Conservation (phyloP, 2,888 invertebrate genomes). For the Netelia inedita region DNA sequence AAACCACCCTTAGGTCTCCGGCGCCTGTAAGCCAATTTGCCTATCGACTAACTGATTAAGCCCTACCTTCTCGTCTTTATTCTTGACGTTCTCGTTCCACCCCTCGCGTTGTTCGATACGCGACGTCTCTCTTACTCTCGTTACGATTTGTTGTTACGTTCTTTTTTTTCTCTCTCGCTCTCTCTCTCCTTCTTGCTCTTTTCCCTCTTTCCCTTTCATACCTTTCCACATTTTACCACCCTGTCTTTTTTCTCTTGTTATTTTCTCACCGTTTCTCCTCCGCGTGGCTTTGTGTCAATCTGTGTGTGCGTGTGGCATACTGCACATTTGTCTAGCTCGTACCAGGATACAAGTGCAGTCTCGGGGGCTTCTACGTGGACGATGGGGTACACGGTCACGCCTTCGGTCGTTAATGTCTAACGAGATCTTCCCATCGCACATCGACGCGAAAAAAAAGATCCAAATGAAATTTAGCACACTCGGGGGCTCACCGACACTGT, state of each 20-base stretch:
- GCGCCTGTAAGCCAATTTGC: constrained; percentile 85
- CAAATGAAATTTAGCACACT: constrained; percentile 44
- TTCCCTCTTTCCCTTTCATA: constrained; percentile 17
- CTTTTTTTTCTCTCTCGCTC: constrained; percentile 24
- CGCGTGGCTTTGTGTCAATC: neutral
- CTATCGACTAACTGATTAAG: constrained; percentile 85
- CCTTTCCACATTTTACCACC: constrained; percentile 12
- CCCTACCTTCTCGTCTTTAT: constrained; percentile 73
- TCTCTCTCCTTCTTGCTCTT: constrained; percentile 30
- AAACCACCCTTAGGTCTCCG: constrained; percentile 79
- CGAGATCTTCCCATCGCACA: constrained; percentile 71
- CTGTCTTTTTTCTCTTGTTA: constrained; percentile 2
- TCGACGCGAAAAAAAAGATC: constrained; percentile 50
- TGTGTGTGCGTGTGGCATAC: constrained; percentile 1
- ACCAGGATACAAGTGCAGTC: constrained; percentile 49
- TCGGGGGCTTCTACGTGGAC: constrained; percentile 65
- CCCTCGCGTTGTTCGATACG: constrained; percentile 32
- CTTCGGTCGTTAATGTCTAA: constrained; percentile 69
- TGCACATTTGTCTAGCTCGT: constrained; percentile 32
- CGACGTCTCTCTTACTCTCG: constrained; percentile 53
- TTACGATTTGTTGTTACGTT: constrained; percentile 14
- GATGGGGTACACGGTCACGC: constrained; percentile 65
- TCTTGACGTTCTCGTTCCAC: constrained; percentile 46
- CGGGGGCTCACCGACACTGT: constrained; percentile 4
- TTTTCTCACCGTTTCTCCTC: constrained; percentile 17